Conservation (phyloP, 1,140 invertebrate species). For the Orussus abietinus region DNA sequence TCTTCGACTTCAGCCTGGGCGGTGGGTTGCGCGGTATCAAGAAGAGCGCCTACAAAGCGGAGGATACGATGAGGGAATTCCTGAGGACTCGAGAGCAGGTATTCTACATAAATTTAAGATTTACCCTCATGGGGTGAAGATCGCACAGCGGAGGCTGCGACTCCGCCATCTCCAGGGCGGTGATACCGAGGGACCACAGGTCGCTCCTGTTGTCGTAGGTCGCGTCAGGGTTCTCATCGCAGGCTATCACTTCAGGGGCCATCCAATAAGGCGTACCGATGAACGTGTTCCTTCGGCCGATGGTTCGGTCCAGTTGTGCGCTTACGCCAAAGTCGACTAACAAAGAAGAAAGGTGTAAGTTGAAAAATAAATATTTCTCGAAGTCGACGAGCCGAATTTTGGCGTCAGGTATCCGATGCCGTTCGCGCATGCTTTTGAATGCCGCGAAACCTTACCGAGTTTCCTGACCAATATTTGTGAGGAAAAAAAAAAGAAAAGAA, state of each 20-base stretch:
- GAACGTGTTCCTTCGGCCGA: conserved; percentile 97
- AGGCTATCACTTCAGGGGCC: conserved; percentile 97
- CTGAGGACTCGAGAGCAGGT: too few species aligned
- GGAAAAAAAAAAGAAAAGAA: conserved; percentile 7
- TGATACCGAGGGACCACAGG: conserved; percentile 97
- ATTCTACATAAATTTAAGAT: conserved; percentile 18
- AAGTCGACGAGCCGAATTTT: too few species aligned
- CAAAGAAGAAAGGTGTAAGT: conserved; percentile 28
- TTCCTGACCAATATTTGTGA: neutral
- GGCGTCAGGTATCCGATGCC: too few species aligned
- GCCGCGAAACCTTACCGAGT: too few species aligned
- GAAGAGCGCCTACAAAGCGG: conserved; percentile 78
- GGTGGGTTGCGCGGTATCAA: conserved; percentile 97
- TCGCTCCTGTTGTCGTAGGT: conserved; percentile 99
- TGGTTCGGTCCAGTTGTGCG: conserved; percentile 97
- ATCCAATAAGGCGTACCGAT: conserved; percentile 99
- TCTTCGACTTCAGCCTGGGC: conserved; percentile 94
- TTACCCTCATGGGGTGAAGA: conserved; percentile 96
- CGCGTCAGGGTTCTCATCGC: conserved; percentile 99
- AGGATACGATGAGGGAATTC: too few species aligned
- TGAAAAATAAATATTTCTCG: conserved; percentile 3
- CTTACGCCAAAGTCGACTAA: conserved; percentile 99
- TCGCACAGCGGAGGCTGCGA: conserved; percentile 98
- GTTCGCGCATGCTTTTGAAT: too few species aligned
- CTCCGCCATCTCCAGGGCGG: conserved; percentile 99